Base-by-base conservation (phyloP, 2,797 vertebrate species). In the Clarias laeviceps region DNA sequence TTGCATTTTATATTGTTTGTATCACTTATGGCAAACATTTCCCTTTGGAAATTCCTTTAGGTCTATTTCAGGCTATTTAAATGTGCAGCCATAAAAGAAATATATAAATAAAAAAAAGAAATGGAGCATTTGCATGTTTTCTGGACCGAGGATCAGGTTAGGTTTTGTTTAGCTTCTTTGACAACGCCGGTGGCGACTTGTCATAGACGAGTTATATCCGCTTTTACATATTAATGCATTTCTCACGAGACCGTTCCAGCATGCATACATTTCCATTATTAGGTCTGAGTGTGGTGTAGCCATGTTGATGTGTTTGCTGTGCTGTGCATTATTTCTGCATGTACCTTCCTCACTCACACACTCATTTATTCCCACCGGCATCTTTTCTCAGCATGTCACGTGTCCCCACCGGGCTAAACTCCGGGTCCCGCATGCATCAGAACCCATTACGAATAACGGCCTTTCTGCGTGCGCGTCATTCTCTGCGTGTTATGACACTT, bases 381-480 rank as follows among this genome's bases (percentile, higher is more conserved):
- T 88, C 89, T 59, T 91, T 85, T 89, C 86, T 69, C 77, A 50
- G 89, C 89, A 77, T 83, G 66, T 91, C 89, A 77, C 90, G 83
- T 90, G 88, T 87, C 88, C 88, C 91, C 62, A 66, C 72, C 77
- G 70, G 84, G 88, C 89, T 90, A 87, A 88, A 90, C 83, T 88
- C 88, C 68, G 77, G 91, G 91, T 85, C 82, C 77, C 66, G 76
- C 82, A 77, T 90, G 91, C 91, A 94, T 93, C 91, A 92, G 90
- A 93, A 92, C 86, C 92, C 91, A 94, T 95, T 94, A 94, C 89
- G 91, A 90, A 80, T 94, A 94, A 94, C 93, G 89, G 89, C 90
- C 91, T 91, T 50, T 85, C 74, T 5, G 20, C 24, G 32, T 45
- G 78, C 69, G 27, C 82, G 87, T 89, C 88, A 88, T 89, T 89